Evolutionary conservation across 2,797 vertebrate species (phyloP).

Genomic region (Gallinago solitaria): DNA sequence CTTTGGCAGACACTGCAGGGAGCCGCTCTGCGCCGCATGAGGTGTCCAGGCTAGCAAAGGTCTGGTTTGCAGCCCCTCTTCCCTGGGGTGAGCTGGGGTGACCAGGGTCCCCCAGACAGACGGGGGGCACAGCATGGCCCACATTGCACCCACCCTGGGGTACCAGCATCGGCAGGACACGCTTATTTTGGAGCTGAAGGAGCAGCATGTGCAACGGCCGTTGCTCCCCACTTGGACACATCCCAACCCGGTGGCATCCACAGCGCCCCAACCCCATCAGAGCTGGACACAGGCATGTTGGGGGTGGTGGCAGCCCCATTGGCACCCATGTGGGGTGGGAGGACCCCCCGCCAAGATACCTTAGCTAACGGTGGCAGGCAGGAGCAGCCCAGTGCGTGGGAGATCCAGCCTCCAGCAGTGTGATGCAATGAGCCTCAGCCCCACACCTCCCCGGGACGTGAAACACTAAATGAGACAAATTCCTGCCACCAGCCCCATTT

Average conservation of each 20-base stretch:
- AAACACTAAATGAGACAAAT: neutral
- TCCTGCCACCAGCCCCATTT: neutral
- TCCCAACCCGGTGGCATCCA: neutral
- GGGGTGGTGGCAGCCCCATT: neutral
- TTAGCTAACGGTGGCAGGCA: neutral
- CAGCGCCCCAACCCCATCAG: fast-evolving
- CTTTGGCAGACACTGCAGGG: fast-evolving
- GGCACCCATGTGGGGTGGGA: neutral
- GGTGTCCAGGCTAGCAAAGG: neutral
- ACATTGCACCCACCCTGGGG: neutral
- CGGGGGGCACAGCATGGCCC: neutral
- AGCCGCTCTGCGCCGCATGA: neutral
- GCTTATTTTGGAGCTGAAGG: neutral
- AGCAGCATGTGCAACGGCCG: neutral
- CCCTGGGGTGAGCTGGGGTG: neutral
- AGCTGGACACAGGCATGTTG: fast-evolving
- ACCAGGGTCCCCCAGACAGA: neutral
- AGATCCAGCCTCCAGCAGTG: neutral
- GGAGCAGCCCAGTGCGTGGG: fast-evolving
- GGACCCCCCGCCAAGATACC: neutral
- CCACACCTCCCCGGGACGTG: neutral
- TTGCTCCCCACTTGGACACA: neutral
- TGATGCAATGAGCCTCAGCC: neutral
- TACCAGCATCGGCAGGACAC: neutral
- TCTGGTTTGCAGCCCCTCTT: neutral